phyloP scores from a whole-genome alignment of 2,797 vertebrate genomes.

The Onychomys leucogaster region DNA sequence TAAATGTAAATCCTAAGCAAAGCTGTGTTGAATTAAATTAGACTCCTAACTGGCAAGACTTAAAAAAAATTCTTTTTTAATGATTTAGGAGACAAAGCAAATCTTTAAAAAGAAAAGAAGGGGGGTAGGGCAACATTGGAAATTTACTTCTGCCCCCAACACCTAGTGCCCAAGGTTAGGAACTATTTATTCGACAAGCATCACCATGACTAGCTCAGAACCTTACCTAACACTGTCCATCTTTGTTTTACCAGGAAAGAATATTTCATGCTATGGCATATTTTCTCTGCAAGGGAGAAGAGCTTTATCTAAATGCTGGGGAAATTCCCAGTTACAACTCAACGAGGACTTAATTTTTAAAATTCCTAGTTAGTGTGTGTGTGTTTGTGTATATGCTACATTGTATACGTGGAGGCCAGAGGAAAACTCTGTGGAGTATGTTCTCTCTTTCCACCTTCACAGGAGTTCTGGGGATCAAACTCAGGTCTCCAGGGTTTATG shows the following conservation, averaged over 20 bases:
- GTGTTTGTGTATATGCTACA: too few species aligned
- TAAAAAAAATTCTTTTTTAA: neutral
- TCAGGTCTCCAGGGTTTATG: neutral
- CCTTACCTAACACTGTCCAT: neutral
- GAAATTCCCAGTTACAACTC: neutral
- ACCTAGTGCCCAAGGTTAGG: neutral
- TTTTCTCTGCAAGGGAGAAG: neutral
- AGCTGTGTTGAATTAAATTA: conserved; percentile 12
- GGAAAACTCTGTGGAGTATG: neutral
- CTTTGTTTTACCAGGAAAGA: neutral
- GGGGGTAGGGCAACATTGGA: neutral
- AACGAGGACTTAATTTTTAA: neutral
- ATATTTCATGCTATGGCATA: neutral
- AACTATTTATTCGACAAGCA: too few species aligned
- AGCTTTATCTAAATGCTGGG: neutral
- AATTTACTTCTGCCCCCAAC: neutral
- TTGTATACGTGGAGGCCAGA: neutral
- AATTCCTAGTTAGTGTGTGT: neutral
- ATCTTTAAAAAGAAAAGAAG: neutral
- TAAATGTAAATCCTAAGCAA: neutral
- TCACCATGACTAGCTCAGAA: neutral
- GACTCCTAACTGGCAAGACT: neutral
- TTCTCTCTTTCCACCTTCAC: neutral
- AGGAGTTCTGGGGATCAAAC: neutral
- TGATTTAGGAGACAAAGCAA: neutral